A percentile compares a stretch with the other conserved stretches of the same genome.
phyloP scores from a whole-genome alignment of 2,888 invertebrate genomes.

The Dendrolimus houi region DNA sequence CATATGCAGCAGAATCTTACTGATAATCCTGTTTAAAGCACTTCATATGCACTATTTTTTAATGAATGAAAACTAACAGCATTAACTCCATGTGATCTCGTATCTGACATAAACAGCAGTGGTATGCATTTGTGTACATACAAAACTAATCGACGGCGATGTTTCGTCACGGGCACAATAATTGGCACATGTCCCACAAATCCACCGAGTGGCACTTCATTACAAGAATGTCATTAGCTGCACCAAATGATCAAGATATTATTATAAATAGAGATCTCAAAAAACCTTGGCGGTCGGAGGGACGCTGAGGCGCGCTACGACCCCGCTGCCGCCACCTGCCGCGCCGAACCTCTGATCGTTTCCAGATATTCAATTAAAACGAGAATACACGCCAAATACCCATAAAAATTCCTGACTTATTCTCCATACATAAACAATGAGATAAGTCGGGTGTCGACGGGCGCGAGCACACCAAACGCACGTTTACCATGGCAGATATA shows the following conservation, averaged over 20 bases:
- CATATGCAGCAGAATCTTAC: not conserved
- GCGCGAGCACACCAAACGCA: slow-evolving; percentile 67
- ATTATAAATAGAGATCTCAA: slow-evolving; percentile 70
- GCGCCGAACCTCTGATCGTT: slow-evolving; percentile 30
- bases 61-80: slow-evolving; percentile 6
- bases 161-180: slow-evolving; percentile 61
- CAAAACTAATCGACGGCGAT: slow-evolving; percentile 42
- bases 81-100: slow-evolving; percentile 22
- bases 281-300: slow-evolving; percentile 52
- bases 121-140: slow-evolving; percentile 55
- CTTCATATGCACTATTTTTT: not conserved
- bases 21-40: not conserved
- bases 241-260: slow-evolving; percentile 66
- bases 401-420: slow-evolving; percentile 70
- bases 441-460: slow-evolving; percentile 71
- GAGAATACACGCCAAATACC: slow-evolving; percentile 49
- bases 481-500: slow-evolving; percentile 71
- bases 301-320: slow-evolving; percentile 43
- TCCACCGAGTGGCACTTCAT: slow-evolving; percentile 65
- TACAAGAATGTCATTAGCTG: slow-evolving; percentile 72
- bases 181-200: slow-evolving; percentile 74
- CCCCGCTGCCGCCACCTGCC: slow-evolving; percentile 31
- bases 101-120: slow-evolving; percentile 32
- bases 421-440: slow-evolving; percentile 77
- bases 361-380: slow-evolving; percentile 52